A percentile compares a stretch with the other conserved stretches of the same genome.
These are phyloP conservation scores for Lottia gigantea DNA, from an alignment of 2,888 invertebrate genomes.

Conservation along the genomic window DNA sequence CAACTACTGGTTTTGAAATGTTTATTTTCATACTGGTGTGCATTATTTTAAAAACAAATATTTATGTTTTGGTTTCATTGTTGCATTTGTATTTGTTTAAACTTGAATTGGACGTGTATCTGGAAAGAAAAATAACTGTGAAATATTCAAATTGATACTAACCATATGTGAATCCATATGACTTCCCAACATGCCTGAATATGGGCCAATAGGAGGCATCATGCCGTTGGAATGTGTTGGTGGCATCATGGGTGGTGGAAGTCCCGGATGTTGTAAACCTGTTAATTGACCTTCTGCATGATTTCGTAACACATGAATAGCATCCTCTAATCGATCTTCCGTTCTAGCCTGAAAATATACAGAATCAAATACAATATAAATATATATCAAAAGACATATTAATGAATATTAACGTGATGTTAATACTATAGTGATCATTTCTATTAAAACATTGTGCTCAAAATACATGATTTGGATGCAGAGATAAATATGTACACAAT, in stretches of 20 bases:
- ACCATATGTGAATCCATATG: conserved; percentile 63
- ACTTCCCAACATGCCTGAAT: conserved; percentile 46
- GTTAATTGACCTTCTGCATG: conserved; percentile 82
- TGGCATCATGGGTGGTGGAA: conserved; percentile 51
- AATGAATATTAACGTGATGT: too few species aligned
- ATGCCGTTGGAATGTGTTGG: conserved; percentile 71
- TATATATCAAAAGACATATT: background rate
- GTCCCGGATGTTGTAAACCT: conserved; percentile 44
- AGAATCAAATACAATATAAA: background rate
- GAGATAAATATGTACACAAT: too few species aligned
- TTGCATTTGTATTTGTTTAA: too few species aligned
- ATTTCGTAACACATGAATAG: conserved; percentile 92
- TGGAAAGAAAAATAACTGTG: conserved; percentile 17
- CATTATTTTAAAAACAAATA: too few species aligned
- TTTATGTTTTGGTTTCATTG: too few species aligned
- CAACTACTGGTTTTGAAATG: too few species aligned
- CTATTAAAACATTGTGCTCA: too few species aligned
- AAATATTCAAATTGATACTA: conserved; percentile 23
- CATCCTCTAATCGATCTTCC: conserved; percentile 90
- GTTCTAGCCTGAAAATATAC: conserved; percentile 83
- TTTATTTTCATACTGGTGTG: too few species aligned
- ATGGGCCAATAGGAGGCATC: conserved; percentile 62
- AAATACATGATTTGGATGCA: too few species aligned
- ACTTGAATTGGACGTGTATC: background rate
- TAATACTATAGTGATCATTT: too few species aligned